Base-by-base conservation (phyloP, 2,888 invertebrate genomes). In the Rhingia rostrata region DNA sequence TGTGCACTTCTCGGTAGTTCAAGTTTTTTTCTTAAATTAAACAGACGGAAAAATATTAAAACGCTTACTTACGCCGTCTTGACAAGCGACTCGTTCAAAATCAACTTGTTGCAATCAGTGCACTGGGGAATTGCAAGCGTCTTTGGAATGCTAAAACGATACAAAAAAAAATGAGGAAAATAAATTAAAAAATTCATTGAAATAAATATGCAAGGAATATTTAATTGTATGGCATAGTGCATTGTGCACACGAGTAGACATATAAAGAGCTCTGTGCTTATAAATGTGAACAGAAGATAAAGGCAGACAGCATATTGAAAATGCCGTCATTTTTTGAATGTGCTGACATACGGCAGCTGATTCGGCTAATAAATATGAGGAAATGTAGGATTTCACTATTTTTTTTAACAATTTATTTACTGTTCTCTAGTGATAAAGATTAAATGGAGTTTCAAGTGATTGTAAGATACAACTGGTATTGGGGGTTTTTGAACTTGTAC, bases 61-160 rank as follows among this genome's bases (percentile, higher is more conserved):
- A 32, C 30, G 22, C 30, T 30, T 72, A 83, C 83, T 79, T 63
- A 83, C 83, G 73, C 83, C 56, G 72, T 79, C 63, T 74, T 73
- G 73, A 83, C 79, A 83, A 79, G 83, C 63, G 73, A 79, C 67
- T 73, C 67, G 61, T 56, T 56, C 45, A 79, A 79, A 83, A 73
- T 83, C 83, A 83, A 79, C 83, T 83, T 79, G 78, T 73, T 67
- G 79, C 83, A 58, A 67, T 63, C 33, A 78, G 54, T 78, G 78
- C 78, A 78, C 67, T 67, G 43, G 67, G 47, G 49, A 78, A 54
- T 35, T 66, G 53, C 78, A 72, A 77, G 22, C 63, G 49, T 56
- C 37, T 73, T 32, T 73, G 83, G 43, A 73, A 63, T 58, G 67
- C 83, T 83, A 60, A 64, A 83, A 83, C 39, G 49, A 58, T 12